phyloP scores from a whole-genome alignment of 2,113 vertebrate species.

The Aldabrachelys gigantea region DNA sequence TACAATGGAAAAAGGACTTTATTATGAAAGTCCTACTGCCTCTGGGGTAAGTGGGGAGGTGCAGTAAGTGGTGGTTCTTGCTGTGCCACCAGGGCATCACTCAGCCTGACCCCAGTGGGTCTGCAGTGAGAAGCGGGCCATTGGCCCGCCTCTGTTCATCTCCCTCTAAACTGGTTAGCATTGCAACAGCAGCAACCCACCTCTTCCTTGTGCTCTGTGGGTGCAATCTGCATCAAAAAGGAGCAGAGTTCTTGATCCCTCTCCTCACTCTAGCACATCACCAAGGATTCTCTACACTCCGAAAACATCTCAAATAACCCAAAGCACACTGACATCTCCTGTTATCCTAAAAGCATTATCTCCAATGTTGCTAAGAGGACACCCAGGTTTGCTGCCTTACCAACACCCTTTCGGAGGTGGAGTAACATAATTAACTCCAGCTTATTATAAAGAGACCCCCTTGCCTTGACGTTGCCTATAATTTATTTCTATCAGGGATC shows the following conservation, averaged over 20 bases:
- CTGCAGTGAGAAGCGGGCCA: not conserved
- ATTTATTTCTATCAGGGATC: not conserved
- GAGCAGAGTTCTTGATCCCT: not conserved
- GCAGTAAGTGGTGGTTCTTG: not conserved
- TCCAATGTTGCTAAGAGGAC: not conserved
- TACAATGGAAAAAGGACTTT: not conserved
- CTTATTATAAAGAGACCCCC: not conserved
- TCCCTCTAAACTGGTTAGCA: not conserved
- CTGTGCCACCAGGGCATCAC: not conserved
- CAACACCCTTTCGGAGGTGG: not conserved
- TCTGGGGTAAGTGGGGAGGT: not conserved
- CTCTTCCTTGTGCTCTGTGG: not conserved
- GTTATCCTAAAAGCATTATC: not conserved
- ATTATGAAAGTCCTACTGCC: not conserved
- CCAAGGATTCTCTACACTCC: too few species aligned
- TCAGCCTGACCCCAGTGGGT: fast-evolving
- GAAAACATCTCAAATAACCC: too few species aligned
- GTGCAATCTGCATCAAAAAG: not conserved
- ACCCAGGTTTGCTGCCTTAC: not conserved
- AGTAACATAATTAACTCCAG: not conserved
- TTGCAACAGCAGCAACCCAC: too few species aligned
- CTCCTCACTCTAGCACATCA: not conserved
- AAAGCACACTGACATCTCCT: too few species aligned
- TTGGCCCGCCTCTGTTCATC: not conserved
- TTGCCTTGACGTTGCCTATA: not conserved